These are phyloP conservation scores for Drosophila sturtevanti DNA, from an alignment of 1,140 invertebrate genomes.

Conservation along the genomic window DNA sequence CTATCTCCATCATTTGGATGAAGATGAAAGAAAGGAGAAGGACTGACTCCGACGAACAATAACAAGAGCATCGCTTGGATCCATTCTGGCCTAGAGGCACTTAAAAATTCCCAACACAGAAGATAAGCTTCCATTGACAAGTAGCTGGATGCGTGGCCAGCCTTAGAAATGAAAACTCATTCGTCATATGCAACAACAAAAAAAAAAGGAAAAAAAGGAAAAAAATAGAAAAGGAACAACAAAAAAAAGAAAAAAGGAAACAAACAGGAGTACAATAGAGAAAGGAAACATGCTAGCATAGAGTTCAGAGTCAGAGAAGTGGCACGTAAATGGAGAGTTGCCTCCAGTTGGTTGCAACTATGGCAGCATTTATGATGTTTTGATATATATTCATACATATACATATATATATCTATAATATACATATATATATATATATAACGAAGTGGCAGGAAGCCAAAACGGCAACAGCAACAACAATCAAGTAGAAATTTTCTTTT, in stretches of 20 bases:
- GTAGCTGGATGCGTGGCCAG: slow-evolving; percentile 60
- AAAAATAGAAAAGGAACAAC: not conserved
- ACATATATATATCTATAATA: not conserved
- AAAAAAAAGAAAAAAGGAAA: not conserved
- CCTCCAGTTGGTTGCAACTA: slow-evolving; percentile 35
- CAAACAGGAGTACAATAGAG: not conserved
- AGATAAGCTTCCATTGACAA: slow-evolving; percentile 61
- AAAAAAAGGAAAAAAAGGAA: not conserved
- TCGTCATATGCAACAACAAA: slow-evolving; percentile 54
- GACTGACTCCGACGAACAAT: not conserved
- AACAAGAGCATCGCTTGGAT: too few species aligned
- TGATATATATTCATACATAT: slow-evolving; percentile 36
- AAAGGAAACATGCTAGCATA: not conserved
- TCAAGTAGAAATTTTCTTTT: slow-evolving; percentile 5
- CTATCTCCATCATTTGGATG: not conserved
- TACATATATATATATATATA: slow-evolving; percentile 18
- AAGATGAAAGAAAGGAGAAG: not conserved
- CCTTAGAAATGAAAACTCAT: slow-evolving; percentile 69
- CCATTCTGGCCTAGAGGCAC: slow-evolving; percentile 36
- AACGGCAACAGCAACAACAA: slow-evolving; percentile 25
- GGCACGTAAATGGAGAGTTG: slow-evolving; percentile 58
- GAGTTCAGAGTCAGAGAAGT: not conserved
- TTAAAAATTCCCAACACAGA: slow-evolving; percentile 69
- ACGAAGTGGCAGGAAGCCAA: slow-evolving; percentile 61
- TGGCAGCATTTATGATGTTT: slow-evolving; percentile 74